phyloP scores from a whole-genome alignment of 2,888 invertebrate species.

The Villa cingulata region DNA sequence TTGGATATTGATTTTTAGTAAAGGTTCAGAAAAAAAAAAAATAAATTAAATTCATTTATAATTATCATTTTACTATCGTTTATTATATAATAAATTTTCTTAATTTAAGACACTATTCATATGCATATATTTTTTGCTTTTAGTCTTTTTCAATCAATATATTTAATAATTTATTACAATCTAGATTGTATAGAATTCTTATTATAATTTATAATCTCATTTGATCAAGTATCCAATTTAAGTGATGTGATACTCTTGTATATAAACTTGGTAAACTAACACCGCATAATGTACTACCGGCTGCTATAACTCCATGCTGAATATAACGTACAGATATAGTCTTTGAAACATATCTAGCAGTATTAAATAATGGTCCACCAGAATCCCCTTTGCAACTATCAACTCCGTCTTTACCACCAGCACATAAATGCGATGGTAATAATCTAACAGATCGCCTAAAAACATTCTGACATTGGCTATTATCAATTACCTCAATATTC shows the following conservation, averaged over 20 bases:
- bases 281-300: constrained; percentile 43
- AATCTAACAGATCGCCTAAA: constrained; percentile 17
- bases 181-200: too few species aligned
- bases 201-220: background rate
- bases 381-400: constrained; percentile 16
- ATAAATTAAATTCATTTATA: too few species aligned
- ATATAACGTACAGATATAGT: constrained; percentile 17
- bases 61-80: too few species aligned
- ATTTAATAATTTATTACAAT: too few species aligned
- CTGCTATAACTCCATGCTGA: constrained; percentile 46
- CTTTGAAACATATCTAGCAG: constrained; percentile 7
- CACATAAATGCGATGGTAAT: constrained; percentile 38
- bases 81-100: too few species aligned
- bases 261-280: constrained; percentile 42
- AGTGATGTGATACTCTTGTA: constrained; percentile 37
- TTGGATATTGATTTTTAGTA: too few species aligned
- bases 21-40: too few species aligned
- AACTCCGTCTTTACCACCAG: constrained; percentile 33
- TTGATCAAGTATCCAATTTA: constrained; percentile 41
- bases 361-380: constrained; percentile 22
- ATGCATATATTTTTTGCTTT: too few species aligned
- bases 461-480: constrained; percentile 24
- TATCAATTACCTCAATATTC: constrained; percentile 24
- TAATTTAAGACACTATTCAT: too few species aligned
- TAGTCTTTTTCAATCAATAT: too few species aligned